Conservation (phyloP, 2,888 invertebrate species). For the Drosophila mimetica region DNA sequence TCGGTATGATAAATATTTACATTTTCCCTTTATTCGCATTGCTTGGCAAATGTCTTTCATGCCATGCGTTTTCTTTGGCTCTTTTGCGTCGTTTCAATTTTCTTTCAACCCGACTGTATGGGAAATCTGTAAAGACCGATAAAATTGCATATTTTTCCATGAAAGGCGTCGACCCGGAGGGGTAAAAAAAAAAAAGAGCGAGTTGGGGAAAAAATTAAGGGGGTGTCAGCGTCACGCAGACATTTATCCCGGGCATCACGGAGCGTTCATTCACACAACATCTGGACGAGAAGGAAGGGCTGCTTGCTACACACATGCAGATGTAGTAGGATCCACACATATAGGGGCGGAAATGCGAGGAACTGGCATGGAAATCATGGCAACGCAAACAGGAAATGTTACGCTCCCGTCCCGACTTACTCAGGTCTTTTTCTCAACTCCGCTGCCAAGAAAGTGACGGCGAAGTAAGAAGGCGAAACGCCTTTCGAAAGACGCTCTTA, state of each 20-base stretch:
- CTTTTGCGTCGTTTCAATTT: conserved; percentile 21
- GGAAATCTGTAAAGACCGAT: conserved; percentile 80
- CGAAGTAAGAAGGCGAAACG: conserved; percentile 7
- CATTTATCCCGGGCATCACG: conserved; percentile 41
- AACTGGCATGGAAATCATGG: conserved; percentile 72
- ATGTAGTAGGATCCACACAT: conserved; percentile 1
- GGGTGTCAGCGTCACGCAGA: conserved; percentile 17
- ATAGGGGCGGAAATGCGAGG: conserved; percentile 29
- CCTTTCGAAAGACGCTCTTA: not conserved
- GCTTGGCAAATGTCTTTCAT: conserved; percentile 72
- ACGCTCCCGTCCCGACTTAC: conserved; percentile 44
- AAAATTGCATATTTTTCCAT: conserved; percentile 80
- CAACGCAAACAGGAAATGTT: conserved; percentile 78
- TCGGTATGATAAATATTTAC: conserved; percentile 77
- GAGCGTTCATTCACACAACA: conserved; percentile 41
- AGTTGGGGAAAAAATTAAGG: conserved; percentile 1
- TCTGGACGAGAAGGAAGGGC: not conserved
- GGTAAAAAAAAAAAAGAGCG: conserved; percentile 1
- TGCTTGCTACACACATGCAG: not conserved
- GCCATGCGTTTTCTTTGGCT: conserved; percentile 45
- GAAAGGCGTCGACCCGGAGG: conserved; percentile 41
- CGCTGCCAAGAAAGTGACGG: conserved; percentile 38
- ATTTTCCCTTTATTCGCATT: conserved; percentile 53
- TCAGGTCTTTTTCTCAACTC: conserved; percentile 32
- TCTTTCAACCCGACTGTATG: conserved; percentile 30